Base-by-base conservation (phyloP, 2,797 vertebrate species). In the Lindbergichthys nudifrons region DNA sequence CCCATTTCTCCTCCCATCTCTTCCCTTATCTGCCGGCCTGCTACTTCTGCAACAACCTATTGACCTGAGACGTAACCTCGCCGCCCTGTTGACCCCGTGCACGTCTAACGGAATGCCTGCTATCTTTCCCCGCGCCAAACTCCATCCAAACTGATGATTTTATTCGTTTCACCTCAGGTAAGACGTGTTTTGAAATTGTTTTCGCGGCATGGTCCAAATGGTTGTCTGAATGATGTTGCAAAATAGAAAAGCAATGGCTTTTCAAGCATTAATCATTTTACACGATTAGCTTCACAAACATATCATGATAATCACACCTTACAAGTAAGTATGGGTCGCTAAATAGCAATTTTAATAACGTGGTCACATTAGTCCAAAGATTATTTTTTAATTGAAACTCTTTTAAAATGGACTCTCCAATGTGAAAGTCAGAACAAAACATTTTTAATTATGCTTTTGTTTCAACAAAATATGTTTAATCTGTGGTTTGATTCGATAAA, bases 1-100 rank as follows among this genome's bases (percentile, higher is more conserved):
- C 75, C 64, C 61, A 75, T 87, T 84, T 80, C 68, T 84, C 73
- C 80, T 79, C 73, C 78, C 76, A 80, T 87, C 75, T 86, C 66
- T 82, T 75, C 56, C 62, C 81, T 83, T 77, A 86, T 86, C 84
- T 74, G 71, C 80, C 11, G 65, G 79, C 70, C 53, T 54, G 79
- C 76, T 70, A 43, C 65, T 65, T 79, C 75, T 83, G 82, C 70
- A 84, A 66, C 86, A 80, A 87, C 87, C 86, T 84, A 87, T 78
- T 91, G 90, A 89, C 90, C 84, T 45, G 70, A 81, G 84, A 82
- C 75, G 7, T 41, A 63, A 71, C 75, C 64, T 66, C 9, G 3
- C 70, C 52, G 72, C 72, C 77, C 86, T 15, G 51, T 36, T 82
- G 84, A 87, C 88, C 79, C 30, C 39, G 43, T 65, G 61, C 57